phyloP scores from a whole-genome alignment of 2,797 vertebrate species.

The Paratrypauchen microcephalus region DNA sequence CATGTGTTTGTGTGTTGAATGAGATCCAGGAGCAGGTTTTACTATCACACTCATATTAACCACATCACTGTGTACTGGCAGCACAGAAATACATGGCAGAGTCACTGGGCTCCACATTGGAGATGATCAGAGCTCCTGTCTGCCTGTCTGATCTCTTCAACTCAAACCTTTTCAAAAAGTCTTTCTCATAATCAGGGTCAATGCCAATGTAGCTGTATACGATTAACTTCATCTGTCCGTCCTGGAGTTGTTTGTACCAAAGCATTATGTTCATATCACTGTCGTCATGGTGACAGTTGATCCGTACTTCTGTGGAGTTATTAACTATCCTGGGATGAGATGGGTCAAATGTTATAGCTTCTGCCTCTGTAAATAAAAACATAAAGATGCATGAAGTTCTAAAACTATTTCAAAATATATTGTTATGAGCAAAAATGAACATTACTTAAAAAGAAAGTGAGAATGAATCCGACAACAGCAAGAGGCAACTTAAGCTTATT shows the following conservation, averaged over 20 bases:
- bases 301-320: background rate
- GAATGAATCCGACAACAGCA: no score
- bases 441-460: slow-evolving; percentile 36
- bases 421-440: background rate
- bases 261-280: slow-evolving; percentile 16
- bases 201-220: slow-evolving; percentile 11
- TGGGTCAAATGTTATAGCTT: slow-evolving; percentile 32
- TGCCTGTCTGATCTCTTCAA: slow-evolving; percentile 48
- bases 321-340: slow-evolving; percentile 23
- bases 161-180: slow-evolving; percentile 33
- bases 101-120: slow-evolving; percentile 26
- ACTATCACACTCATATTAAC: slow-evolving; percentile 31
- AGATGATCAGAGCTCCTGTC: slow-evolving; percentile 16
- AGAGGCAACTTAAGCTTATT: no score
- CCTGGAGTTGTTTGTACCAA: slow-evolving; percentile 59
- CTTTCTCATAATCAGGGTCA: slow-evolving; percentile 16
- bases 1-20: background rate
- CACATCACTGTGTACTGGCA: slow-evolving; percentile 52
- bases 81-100: slow-evolving; percentile 65
- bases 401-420: background rate
- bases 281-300: slow-evolving; percentile 52
- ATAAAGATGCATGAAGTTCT: background rate
- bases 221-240: slow-evolving; percentile 20
- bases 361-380: slow-evolving; percentile 25
- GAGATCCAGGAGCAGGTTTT: slow-evolving; percentile 34